phyloP scores from a whole-genome alignment of 2,113 vertebrate genomes.

The Noturus placidus region DNA sequence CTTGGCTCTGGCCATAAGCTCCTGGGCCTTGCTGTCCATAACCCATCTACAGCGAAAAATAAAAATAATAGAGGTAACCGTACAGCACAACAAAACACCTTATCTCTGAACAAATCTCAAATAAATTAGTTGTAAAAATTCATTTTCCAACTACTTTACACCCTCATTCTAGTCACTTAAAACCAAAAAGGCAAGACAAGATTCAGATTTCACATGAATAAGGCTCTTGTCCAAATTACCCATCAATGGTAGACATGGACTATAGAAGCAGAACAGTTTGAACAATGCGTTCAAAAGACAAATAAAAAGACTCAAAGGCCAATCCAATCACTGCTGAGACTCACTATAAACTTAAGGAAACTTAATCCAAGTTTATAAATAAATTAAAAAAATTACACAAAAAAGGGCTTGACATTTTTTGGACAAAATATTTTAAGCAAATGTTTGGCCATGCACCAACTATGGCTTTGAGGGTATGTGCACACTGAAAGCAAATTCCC shows the following conservation, averaged over 20 bases:
- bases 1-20: conserved; percentile 87
- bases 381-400: not conserved
- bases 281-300: not conserved
- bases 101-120: not conserved
- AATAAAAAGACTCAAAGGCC: not conserved
- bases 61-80: not conserved
- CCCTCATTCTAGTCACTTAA: not conserved
- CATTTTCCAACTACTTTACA: not conserved
- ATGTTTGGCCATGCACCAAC: not conserved
- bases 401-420: not conserved
- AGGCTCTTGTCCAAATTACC: not conserved
- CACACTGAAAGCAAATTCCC: not conserved
- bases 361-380: not conserved
- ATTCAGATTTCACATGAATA: not conserved
- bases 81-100: not conserved
- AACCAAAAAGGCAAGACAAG: not conserved
- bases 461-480: not conserved
- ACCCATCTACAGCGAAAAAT: conserved; percentile 76
- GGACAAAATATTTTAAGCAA: not conserved
- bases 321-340: not conserved
- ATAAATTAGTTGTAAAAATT: not conserved
- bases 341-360: not conserved
- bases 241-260: not conserved
- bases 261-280: not conserved
- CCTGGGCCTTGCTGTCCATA: conserved; percentile 90